Base-by-base conservation (phyloP, 2,888 invertebrate species). In the Catocala fraxini region DNA sequence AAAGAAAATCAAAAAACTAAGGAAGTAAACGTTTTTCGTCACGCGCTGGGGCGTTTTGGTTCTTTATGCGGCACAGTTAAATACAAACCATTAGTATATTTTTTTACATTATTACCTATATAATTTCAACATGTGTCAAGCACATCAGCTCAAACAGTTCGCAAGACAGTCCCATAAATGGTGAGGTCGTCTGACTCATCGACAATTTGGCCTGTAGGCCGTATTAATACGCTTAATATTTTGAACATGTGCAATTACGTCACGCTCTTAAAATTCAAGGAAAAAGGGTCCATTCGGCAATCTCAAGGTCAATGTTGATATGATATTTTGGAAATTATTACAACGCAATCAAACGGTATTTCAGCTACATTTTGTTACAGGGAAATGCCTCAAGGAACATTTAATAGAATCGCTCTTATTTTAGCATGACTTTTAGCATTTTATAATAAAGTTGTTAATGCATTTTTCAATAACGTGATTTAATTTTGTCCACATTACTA, bases 131-230 rank as follows among this genome's bases (percentile, higher is more conserved):
- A 42, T n/a, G 5, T 42, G 42, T 11, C n/a, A 42, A 10, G n/a
- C 42, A 12, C 13, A 45, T 46, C 6, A 15, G 15, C 7, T 15
- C 15, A 46, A 46, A 15, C 15, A 10, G 46, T 15, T 46, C 15
- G 46, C 15, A 46, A 46, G 15, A 55, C 62, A 12, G 55, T 59
- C 59, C 79, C 70, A 68, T 80, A 80, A 75, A 74, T 76, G 77
- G 74, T 65, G 48, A 78, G 77, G 75, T 65, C 72, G 66, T 12
- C 46, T 79, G 80, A 79, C 41, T 80, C 80, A 80, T 51, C 51
- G 49, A 58, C 60, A 63, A 71, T 67, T 72, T 73, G 42, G 60
- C 48, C 51, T 63, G 57, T 51, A 35, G 70, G 49, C 70, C 69
- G 53, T 7, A 39, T 39, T 39, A 39, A 39, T 39, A 39, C 35